Evolutionary conservation across 2,113 vertebrate genomes (phyloP), one percentile per base, ranked within the genome.

Genomic region (Rhipidura dahli): DNA sequence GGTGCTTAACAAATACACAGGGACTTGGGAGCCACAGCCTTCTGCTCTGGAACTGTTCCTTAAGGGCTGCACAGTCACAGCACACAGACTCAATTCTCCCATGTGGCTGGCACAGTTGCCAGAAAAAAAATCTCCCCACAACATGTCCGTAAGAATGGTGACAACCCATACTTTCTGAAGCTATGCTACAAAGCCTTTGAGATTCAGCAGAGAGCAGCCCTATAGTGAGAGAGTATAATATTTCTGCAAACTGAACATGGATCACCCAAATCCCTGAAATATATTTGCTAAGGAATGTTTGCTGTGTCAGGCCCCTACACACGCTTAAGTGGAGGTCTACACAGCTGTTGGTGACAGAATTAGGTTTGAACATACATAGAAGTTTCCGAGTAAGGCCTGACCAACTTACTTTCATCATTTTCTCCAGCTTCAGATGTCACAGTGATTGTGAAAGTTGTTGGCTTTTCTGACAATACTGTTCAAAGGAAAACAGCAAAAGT

Each of bases 371-470:
- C 3, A 63, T 42, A 26, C 3, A 30, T 2, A 56, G 6, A 54
- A 49, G 19, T 17, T 63, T 26, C 49, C 7, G 5, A n/a, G 28
- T 72, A 88, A 84, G 45, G n/a, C 8, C 18, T 0, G 7, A 80
- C n/a, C 17, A 92, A 98, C 99, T 99, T 98, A 99, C 99, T 99
- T 98, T 99, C 99, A 39, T 98, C 98, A 75, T 99, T 97, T 97
- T 99, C 98, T 91, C 98, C 99, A 22, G 99, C 98, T 86, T 99
- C 99, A 73, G 99, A 99, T 9, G 98, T 98, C 56, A 99, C 99
- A 50, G 98, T 99, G 97, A 99, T 99, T 21, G 99, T 99, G 95
- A 99, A 99, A 96, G 99, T 99, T 40, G 97, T 97, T 70, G 99
- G 99, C 2, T 98, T 97, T 93, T 99, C 99, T 92, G 99, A 99